Evolutionary conservation across 1,140 invertebrate species (phyloP).

Genomic region (Lepidotrigona ventralis): DNA sequence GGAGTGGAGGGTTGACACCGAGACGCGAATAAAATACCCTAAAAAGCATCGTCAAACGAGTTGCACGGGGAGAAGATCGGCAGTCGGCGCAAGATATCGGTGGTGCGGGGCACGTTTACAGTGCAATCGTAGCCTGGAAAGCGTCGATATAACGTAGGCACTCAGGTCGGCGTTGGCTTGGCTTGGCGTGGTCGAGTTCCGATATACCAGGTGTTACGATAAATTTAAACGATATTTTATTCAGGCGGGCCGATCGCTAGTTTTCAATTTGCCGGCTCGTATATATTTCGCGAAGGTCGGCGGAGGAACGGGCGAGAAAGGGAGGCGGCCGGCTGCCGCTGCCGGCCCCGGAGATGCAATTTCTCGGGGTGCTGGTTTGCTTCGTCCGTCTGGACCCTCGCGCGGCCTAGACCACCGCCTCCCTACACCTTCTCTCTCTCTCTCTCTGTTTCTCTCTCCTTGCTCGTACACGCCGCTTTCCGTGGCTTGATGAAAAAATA

Average conservation of each 20-base stretch:
- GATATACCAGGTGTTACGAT: slow-evolving; percentile 80
- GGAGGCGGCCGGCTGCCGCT: slow-evolving; percentile 21
- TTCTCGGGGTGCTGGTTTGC: slow-evolving; percentile 69
- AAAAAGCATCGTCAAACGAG: slow-evolving; percentile 31
- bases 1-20: neutral
- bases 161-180: slow-evolving; percentile 61
- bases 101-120: slow-evolving; percentile 51
- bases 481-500: slow-evolving; percentile 78
- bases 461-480: neutral
- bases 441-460: neutral
- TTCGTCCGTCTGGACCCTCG: slow-evolving; percentile 64
- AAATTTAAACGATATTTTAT: slow-evolving; percentile 80
- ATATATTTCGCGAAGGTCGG: slow-evolving; percentile 76
- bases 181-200: slow-evolving; percentile 63
- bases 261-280: slow-evolving; percentile 80
- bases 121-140: slow-evolving; percentile 54
- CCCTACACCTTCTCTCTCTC: neutral
- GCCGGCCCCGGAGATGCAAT: slow-evolving; percentile 74
- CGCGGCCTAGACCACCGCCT: neutral
- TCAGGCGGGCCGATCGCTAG: slow-evolving; percentile 78
- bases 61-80: neutral
- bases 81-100: slow-evolving; percentile 12
- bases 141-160: slow-evolving; percentile 58
- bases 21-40: slow-evolving; percentile 29
- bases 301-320: slow-evolving; percentile 47